Conservation (phyloP, 2,797 vertebrate genomes). For the Tinamus major region DNA sequence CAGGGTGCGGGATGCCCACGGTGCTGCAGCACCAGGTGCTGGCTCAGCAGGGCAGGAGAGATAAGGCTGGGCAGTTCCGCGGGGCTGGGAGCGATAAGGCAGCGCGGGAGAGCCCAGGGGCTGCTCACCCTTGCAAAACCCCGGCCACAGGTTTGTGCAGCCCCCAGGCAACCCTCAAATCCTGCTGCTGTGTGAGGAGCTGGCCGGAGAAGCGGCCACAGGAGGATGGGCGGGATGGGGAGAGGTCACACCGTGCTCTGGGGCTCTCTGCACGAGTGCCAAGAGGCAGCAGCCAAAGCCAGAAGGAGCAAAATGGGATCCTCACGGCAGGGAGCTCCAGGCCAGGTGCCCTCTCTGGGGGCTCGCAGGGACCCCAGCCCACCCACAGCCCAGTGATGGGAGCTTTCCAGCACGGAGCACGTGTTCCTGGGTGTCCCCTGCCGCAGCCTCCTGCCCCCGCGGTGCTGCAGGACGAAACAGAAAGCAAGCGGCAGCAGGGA, state of each 20-base stretch:
- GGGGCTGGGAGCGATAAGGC: not conserved
- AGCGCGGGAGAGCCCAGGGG: fast-evolving
- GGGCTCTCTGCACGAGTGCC: no score
- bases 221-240: not conserved
- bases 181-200: fast-evolving
- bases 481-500: not conserved
- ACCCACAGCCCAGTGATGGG: no score
- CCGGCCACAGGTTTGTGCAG: not conserved
- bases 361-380: no score
- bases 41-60: not conserved
- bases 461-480: not conserved
- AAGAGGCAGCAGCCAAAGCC: no score
- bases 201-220: not conserved
- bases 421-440: not conserved
- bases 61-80: not conserved
- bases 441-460: no score
- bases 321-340: no score
- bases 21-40: fast-evolving
- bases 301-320: no score
- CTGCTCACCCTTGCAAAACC: not conserved
- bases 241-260: not conserved
- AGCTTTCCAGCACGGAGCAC: not conserved
- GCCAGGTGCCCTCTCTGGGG: no score
- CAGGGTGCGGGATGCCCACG: fast-evolving
- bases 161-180: not conserved